Percentiles rank a stretch among this genome's conserved stretches.
These are phyloP conservation scores for Petrocephalus sullivani DNA, from an alignment of 2,797 vertebrate species.

Conservation along the genomic window DNA sequence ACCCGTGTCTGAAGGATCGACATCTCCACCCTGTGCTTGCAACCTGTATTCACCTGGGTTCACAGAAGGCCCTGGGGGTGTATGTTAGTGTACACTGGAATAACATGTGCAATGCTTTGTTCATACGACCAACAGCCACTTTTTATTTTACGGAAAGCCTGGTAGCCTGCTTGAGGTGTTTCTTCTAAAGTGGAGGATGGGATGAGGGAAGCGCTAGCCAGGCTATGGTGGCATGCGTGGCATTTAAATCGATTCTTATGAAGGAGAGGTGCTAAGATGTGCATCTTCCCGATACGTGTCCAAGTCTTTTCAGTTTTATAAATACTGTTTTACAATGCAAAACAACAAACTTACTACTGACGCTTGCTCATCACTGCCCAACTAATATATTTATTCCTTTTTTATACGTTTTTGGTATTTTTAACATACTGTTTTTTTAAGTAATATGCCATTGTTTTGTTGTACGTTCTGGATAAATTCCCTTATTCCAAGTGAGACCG, in stretches of 20 bases:
- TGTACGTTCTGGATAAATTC: not conserved
- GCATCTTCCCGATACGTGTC: not conserved
- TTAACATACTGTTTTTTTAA: not conserved
- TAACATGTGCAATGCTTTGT: not conserved
- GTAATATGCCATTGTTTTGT: not conserved
- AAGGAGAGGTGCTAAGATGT: not conserved
- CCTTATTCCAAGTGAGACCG: not conserved
- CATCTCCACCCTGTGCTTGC: not conserved
- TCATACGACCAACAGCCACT: not conserved
- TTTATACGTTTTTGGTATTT: not conserved
- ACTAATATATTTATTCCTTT: slow-evolving; percentile 4
- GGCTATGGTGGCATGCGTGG: not conserved
- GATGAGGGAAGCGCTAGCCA: not conserved
- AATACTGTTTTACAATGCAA: not conserved
- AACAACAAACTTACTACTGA: not conserved
- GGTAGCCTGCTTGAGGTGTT: not conserved
- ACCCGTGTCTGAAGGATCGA: not conserved
- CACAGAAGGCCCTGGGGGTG: not conserved
- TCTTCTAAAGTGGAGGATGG: not conserved
- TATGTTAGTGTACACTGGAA: not conserved
- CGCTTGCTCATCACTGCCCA: not conserved
- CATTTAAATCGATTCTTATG: not conserved
- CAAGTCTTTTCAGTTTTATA: not conserved
- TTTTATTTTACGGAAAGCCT: slow-evolving; percentile 1
- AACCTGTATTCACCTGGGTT: not conserved